A percentile compares a stretch with the other conserved stretches of the same genome.
phyloP scores from a whole-genome alignment of 2,888 invertebrate species.

The Diogma glabrata region DNA sequence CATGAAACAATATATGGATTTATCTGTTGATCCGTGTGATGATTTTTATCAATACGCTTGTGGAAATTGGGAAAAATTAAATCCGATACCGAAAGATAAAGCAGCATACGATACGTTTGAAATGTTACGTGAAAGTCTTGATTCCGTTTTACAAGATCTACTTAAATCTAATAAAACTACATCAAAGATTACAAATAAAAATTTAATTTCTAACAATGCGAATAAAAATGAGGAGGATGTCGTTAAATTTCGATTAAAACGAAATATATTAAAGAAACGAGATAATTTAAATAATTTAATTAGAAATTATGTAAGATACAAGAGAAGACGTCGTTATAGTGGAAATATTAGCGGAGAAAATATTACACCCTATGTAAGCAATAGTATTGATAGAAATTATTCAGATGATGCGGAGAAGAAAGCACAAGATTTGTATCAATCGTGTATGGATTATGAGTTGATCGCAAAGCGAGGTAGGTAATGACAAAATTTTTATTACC shows the following conservation, averaged over 20 bases:
- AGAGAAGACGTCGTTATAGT: not conserved
- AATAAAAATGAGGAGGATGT: not conserved
- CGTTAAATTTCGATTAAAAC: not conserved
- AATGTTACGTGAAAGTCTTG: slow-evolving; percentile 71
- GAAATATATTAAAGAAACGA: not conserved
- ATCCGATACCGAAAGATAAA: slow-evolving; percentile 82
- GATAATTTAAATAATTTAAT: not conserved
- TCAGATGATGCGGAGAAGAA: slow-evolving; percentile 55
- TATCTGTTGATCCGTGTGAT: slow-evolving; percentile 57
- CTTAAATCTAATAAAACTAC: slow-evolving; percentile 38
- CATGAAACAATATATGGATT: slow-evolving; percentile 69
- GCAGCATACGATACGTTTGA: slow-evolving; percentile 84
- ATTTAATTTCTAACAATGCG: too few species aligned
- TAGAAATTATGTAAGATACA: not conserved
- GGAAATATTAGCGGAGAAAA: not conserved
- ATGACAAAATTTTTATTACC: too few species aligned
- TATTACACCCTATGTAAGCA: not conserved
- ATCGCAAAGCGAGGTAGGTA: slow-evolving; percentile 59
- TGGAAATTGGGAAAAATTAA: slow-evolving; percentile 73
- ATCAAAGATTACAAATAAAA: not conserved
- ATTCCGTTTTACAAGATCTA: slow-evolving; percentile 53
- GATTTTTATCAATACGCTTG: slow-evolving; percentile 80
- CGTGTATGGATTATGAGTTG: slow-evolving; percentile 73
- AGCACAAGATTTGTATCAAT: slow-evolving; percentile 71
- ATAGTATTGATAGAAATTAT: not conserved